These are phyloP conservation scores for Nephrotoma flavescens DNA, from an alignment of 2,888 invertebrate genomes.

Conservation along the genomic window DNA sequence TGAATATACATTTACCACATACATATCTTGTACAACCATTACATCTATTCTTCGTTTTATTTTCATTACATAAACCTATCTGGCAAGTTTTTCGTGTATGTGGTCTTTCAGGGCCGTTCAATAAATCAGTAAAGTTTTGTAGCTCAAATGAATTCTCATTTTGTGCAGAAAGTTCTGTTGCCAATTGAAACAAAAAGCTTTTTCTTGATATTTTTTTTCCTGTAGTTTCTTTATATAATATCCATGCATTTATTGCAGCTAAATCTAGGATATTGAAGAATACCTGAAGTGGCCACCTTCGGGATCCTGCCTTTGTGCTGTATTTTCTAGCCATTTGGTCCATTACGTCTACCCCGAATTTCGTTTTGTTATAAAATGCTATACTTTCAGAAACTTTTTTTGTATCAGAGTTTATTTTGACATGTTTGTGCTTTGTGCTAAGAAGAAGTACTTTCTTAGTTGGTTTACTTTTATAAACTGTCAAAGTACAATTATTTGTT, in stretches of 20 bases:
- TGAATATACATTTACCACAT: too few species aligned
- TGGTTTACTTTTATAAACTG: slow-evolving; percentile 10
- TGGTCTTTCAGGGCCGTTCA: too few species aligned
- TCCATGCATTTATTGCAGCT: neutral
- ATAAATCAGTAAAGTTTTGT: too few species aligned
- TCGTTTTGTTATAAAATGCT: too few species aligned
- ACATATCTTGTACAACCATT: too few species aligned
- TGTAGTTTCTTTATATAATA: neutral
- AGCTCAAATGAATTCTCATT: too few species aligned
- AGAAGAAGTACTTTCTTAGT: slow-evolving; percentile 9
- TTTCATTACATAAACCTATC: neutral
- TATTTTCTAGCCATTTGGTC: neutral
- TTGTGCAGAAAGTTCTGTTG: too few species aligned
- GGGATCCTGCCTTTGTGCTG: neutral
- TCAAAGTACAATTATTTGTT: slow-evolving; percentile 8
- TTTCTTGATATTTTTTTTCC: neutral
- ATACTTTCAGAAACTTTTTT: too few species aligned
- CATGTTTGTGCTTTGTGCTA: slow-evolving; percentile 7
- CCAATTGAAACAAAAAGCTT: too few species aligned
- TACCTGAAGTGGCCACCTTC: neutral
- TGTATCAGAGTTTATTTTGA: too few species aligned
- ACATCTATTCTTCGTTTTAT: neutral
- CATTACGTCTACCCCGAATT: neutral
- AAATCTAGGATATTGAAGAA: neutral
- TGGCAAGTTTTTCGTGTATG: neutral